Evolutionary conservation across 2,888 invertebrate species (phyloP).

Genomic region (Thereva unica): DNA sequence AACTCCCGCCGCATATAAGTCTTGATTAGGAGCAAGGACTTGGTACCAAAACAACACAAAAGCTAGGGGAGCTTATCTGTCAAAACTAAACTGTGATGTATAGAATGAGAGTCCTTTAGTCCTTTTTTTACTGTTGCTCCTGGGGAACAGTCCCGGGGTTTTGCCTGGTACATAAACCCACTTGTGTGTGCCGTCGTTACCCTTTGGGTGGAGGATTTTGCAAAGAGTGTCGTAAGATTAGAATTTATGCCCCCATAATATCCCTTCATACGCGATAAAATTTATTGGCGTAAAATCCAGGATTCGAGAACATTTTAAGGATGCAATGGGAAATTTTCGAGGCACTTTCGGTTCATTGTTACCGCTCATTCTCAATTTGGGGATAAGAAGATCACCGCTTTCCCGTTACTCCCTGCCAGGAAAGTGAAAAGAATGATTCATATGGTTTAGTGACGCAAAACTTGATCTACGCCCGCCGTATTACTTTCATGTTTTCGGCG

Average conservation of each 20-base stretch:
- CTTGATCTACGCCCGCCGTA: no score
- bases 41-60: slow-evolving; percentile 29
- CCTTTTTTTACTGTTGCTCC: slow-evolving; percentile 11
- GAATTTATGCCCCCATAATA: slow-evolving; percentile 16
- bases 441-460: no score
- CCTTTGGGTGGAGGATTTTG: background rate
- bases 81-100: slow-evolving; percentile 27
- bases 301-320: background rate
- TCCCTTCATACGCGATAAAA: slow-evolving; percentile 5
- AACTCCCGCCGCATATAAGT: slow-evolving; percentile 38
- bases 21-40: slow-evolving; percentile 34
- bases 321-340: no score
- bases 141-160: background rate
- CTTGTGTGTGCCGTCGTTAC: background rate
- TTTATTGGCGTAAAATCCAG: slow-evolving; percentile 2
- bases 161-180: background rate
- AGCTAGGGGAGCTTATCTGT: slow-evolving; percentile 34
- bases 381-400: no score
- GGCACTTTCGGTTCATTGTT: no score
- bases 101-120: slow-evolving; percentile 11
- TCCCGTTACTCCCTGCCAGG: no score
- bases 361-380: background rate
- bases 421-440: no score
- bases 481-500: no score
- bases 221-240: slow-evolving; percentile 2